Evolutionary conservation across 2,888 invertebrate genomes (phyloP).

Genomic region (Hydropsyche betteni): DNA sequence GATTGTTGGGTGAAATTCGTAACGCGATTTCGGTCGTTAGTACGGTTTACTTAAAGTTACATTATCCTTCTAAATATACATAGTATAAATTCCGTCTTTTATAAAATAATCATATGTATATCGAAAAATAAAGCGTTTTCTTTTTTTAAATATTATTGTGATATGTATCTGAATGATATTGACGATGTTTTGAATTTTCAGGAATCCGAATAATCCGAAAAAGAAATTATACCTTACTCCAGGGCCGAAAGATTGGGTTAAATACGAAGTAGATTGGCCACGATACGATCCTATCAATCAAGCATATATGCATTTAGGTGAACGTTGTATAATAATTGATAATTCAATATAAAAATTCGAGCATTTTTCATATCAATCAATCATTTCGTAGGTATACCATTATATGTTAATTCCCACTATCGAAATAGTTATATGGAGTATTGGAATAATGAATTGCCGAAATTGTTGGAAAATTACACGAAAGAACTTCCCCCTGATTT

Average conservation of each 20-base stretch:
- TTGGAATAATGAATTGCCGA: conserved; percentile 86
- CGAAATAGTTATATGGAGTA: conserved; percentile 80
- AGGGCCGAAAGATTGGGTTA: conserved; percentile 72
- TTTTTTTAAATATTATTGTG: too few relatives aligned
- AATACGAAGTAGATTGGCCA: conserved; percentile 83
- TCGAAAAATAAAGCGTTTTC: too few relatives aligned
- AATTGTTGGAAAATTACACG: conserved; percentile 69
- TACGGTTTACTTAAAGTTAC: conserved; percentile 35
- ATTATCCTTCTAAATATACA: too few relatives aligned
- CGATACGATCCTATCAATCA: conserved; percentile 79
- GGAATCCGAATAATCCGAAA: conserved; percentile 81
- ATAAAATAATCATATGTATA: too few relatives aligned
- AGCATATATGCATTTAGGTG: conserved; percentile 81
- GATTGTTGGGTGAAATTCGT: conserved; percentile 18
- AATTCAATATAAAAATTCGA: too few relatives aligned
- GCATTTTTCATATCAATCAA: conserved; percentile 12
- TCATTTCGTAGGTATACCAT: conserved; percentile 47
- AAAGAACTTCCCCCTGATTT: conserved; percentile 61
- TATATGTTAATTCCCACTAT: conserved; percentile 74
- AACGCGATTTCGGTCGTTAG: not conserved
- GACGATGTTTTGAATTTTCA: conserved; percentile 56
- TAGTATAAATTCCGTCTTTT: too few relatives aligned
- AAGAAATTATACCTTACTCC: conserved; percentile 71
- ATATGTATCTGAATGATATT: too few relatives aligned
- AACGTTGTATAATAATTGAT: conserved; percentile 52